phyloP scores from a whole-genome alignment of 2,113 vertebrate species.

The Oryzias woworae region DNA sequence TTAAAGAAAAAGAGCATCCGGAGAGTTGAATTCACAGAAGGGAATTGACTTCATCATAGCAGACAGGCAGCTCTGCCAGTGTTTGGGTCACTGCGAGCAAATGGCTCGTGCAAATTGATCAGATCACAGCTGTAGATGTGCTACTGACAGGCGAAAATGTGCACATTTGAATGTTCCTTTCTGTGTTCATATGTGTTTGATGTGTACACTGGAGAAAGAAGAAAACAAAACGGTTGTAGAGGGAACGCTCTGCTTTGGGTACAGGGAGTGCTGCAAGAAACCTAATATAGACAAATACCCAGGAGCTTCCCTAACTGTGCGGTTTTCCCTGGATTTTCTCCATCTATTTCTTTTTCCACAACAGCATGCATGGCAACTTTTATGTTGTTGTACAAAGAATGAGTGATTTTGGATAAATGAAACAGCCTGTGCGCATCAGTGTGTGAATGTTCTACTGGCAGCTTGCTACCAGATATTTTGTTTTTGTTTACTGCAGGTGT shows the following conservation, averaged over 20 bases:
- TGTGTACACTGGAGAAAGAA: not conserved
- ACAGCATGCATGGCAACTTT: conserved; percentile 49
- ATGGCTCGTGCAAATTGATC: conserved; percentile 16
- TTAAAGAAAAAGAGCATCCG: conserved; percentile 18
- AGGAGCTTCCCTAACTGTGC: conserved; percentile 22
- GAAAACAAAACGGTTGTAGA: not conserved
- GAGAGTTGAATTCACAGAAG: conserved; percentile 2
- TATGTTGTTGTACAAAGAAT: conserved; percentile 55
- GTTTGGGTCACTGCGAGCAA: conserved; percentile 2
- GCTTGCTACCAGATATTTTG: conserved; percentile 16
- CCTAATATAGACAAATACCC: conserved; percentile 47
- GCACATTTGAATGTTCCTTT: not conserved
- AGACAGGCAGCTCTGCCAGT: conserved; percentile 5
- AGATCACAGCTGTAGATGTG: not conserved
- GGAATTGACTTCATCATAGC: conserved; percentile 1
- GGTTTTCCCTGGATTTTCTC: conserved; percentile 11
- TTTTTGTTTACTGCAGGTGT: not conserved
- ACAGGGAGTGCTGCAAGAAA: conserved; percentile 34
- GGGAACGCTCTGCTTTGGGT: conserved; percentile 6
- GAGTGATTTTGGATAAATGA: conserved; percentile 42
- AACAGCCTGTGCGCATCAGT: not conserved
- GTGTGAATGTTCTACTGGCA: conserved; percentile 4
- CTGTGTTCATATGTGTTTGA: not conserved
- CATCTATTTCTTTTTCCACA: conserved; percentile 7
- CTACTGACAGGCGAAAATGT: not conserved